Base-by-base conservation (phyloP, 1,140 invertebrate genomes). In the Drosophila novamexicana region DNA sequence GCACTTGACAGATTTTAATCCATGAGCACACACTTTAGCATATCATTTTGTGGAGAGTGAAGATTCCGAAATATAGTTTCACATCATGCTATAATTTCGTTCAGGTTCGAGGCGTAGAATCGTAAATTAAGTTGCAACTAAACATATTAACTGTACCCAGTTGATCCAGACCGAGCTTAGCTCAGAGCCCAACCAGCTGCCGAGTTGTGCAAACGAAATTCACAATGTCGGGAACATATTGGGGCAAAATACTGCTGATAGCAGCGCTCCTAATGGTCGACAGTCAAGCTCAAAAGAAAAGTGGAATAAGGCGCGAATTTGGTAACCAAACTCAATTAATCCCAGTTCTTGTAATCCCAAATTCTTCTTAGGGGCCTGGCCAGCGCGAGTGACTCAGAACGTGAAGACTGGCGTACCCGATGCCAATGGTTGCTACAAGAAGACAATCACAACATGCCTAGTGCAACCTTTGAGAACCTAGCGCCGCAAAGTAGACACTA, bases 371-470 rank as follows among this genome's bases (percentile, higher is more conserved):
- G 22, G 12, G 14, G 18, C 2, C 9, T 7, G 2, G 4, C 22
- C 22, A 29, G 22, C 22, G 12, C 63, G 77, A 0, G 61, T 76
- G 4, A 57, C 81, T 16, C 77, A 77, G 7, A 64, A 83, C 1
- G 59, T 88, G 7, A 85, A 84, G 44, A 89, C 67, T 0, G 74
- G 80, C 0, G 9, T 61, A 0, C 56, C 62, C 9, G 81, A 75
- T 47, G 74, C 74, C 7, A 77, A 74, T n/a, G 84, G 84, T 1
- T 89, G 84, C 65, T 89, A 81, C 44, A 78, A 49, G 14, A 77
- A 89, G 59, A 84, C 62, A 0, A 62, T 84, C 6, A 77, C 22
- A 29, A 29, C 22, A 29, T 29, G 22, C 22, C 22, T 29, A 29
- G 4, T 3, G 22, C 22, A 29, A 29, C 22, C 22, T 0, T 29